These are phyloP conservation scores for Acropternis orthonyx DNA, from an alignment of 2,797 vertebrate species.

Conservation along the genomic window DNA sequence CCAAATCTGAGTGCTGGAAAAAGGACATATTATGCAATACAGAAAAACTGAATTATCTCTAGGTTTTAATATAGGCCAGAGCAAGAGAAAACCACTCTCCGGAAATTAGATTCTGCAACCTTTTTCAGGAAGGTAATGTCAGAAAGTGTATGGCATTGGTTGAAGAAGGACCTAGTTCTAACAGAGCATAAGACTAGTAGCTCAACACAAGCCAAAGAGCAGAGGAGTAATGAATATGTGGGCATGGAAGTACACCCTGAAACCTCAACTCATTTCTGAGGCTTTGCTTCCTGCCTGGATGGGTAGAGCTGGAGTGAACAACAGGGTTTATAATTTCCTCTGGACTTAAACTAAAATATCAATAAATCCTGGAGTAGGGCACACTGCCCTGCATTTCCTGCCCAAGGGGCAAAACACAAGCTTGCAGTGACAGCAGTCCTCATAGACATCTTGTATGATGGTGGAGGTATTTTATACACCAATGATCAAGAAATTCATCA, in stretches of 20 bases:
- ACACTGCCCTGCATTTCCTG: background rate
- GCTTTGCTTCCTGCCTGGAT: background rate
- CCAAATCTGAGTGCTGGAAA: background rate
- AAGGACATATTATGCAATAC: background rate
- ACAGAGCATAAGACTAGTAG: background rate
- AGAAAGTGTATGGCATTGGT: background rate
- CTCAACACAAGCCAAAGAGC: background rate
- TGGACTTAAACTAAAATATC: background rate
- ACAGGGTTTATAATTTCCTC: background rate
- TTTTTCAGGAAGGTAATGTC: background rate
- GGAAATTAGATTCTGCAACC: background rate
- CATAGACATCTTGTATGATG: background rate
- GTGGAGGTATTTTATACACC: background rate
- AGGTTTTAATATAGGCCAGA: background rate
- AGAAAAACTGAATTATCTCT: background rate
- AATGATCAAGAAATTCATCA: background rate
- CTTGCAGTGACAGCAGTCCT: accelerated
- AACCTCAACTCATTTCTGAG: background rate
- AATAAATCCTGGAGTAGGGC: background rate
- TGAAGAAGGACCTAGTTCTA: background rate
- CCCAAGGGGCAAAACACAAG: background rate
- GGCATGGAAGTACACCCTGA: background rate
- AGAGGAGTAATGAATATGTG: background rate
- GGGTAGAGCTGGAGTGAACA: background rate
- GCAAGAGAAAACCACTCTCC: background rate